Conservation (phyloP, 2,113 vertebrate genomes). For the Apistogramma diplotaenia region DNA sequence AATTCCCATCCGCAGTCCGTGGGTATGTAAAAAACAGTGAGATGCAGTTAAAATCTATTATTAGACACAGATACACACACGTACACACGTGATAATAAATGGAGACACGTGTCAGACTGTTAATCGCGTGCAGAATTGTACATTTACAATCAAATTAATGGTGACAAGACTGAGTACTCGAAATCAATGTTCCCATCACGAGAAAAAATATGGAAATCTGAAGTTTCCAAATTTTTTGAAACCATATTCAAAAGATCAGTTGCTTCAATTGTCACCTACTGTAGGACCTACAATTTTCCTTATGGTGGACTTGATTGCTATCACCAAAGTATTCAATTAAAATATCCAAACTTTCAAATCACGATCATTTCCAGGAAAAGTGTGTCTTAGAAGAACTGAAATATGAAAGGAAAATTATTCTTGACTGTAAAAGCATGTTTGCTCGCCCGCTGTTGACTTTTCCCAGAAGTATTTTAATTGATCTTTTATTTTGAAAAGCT, state of each 20-base stretch:
- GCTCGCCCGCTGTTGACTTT: neutral
- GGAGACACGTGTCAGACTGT: too few relatives aligned
- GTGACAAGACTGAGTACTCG: neutral
- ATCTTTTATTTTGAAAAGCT: constrained; percentile 9
- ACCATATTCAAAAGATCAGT: neutral
- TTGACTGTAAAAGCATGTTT: neutral
- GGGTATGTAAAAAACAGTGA: accelerated
- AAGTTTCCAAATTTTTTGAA: neutral
- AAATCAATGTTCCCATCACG: accelerated
- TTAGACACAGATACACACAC: neutral
- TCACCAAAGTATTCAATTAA: neutral
- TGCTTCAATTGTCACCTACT: neutral
- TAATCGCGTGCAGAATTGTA: too few relatives aligned
- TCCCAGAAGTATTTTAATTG: neutral
- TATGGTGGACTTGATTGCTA: neutral
- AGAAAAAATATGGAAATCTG: neutral
- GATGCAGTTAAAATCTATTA: neutral
- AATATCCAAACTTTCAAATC: neutral
- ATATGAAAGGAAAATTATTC: neutral
- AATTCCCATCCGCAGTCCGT: neutral
- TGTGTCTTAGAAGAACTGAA: neutral
- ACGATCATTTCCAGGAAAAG: neutral
- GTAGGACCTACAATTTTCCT: neutral
- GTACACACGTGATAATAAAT: neutral
- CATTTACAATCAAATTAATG: neutral